Evolutionary conservation across 2,888 invertebrate species (phyloP).

Genomic region (Idaea biselata): DNA sequence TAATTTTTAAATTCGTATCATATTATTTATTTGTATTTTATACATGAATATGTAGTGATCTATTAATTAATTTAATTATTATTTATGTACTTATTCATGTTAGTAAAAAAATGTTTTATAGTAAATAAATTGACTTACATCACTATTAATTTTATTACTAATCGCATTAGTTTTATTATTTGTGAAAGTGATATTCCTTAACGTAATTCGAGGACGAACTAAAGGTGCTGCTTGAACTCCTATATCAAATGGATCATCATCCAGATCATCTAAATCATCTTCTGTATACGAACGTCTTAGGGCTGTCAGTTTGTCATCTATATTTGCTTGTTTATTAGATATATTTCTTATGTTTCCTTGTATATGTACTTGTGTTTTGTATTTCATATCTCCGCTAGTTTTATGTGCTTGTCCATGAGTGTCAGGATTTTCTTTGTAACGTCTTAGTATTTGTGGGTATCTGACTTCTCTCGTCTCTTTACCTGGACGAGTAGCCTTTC

Average conservation of each 20-base stretch:
- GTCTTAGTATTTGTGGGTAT: conserved; percentile 56
- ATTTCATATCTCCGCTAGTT: background rate
- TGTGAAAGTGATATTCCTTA: conserved; percentile 4
- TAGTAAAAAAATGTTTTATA: no score
- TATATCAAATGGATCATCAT: conserved; percentile 57
- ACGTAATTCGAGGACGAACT: conserved; percentile 1
- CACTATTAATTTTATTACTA: background rate
- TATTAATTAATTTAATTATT: no score
- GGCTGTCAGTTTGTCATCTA: conserved; percentile 1
- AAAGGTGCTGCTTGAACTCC: conserved; percentile 39
- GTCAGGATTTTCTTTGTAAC: conserved; percentile 35
- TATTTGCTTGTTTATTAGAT: conserved; percentile 15
- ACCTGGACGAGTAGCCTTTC: conserved; percentile 69
- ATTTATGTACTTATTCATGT: no score
- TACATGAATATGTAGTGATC: no score
- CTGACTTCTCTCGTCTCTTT: conserved; percentile 59
- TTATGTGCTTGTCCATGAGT: background rate
- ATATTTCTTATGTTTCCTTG: conserved; percentile 38
- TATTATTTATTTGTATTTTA: no score
- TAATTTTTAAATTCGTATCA: no score
- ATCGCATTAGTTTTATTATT: background rate
- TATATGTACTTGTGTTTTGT: background rate
- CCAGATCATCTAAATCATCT: conserved; percentile 41
- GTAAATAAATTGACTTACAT: conserved; percentile 9
- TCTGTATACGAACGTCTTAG: conserved; percentile 58